phyloP scores from a whole-genome alignment of 2,888 invertebrate genomes.

The Serrognathus titanus region DNA sequence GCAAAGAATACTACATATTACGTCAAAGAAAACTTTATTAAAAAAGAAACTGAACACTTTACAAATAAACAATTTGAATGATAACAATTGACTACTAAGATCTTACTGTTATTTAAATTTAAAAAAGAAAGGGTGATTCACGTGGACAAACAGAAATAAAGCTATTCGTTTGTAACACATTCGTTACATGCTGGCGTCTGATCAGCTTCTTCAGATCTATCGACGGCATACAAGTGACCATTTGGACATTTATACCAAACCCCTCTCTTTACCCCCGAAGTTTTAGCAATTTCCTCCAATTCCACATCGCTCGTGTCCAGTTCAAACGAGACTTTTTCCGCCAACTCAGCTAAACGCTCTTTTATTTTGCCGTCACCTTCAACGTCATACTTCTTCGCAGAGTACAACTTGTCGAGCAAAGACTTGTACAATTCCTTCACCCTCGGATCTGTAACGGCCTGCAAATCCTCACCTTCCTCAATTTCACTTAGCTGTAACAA shows the following conservation, averaged over 20 bases:
- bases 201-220: too few species aligned
- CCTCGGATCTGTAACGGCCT: background rate
- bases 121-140: too few species aligned
- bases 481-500: slow-evolving; percentile 30
- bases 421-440: background rate
- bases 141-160: too few species aligned
- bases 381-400: slow-evolving; percentile 21
- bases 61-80: too few species aligned
- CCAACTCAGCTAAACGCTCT: slow-evolving; percentile 23
- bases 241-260: slow-evolving; percentile 72
- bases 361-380: slow-evolving; percentile 16
- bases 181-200: too few species aligned
- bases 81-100: too few species aligned
- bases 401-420: slow-evolving; percentile 17
- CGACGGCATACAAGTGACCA: slow-evolving; percentile 59
- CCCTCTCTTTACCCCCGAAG: slow-evolving; percentile 56
- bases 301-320: slow-evolving; percentile 48
- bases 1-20: too few species aligned
- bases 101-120: too few species aligned
- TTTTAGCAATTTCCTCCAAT: slow-evolving; percentile 54
- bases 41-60: too few species aligned
- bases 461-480: background rate
- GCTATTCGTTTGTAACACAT: too few species aligned
- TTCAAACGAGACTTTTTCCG: slow-evolving; percentile 11
- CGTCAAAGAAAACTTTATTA: too few species aligned